These are phyloP conservation scores for Daphoenositta chrysoptera DNA, from an alignment of 2,113 vertebrate species.

Conservation along the genomic window DNA sequence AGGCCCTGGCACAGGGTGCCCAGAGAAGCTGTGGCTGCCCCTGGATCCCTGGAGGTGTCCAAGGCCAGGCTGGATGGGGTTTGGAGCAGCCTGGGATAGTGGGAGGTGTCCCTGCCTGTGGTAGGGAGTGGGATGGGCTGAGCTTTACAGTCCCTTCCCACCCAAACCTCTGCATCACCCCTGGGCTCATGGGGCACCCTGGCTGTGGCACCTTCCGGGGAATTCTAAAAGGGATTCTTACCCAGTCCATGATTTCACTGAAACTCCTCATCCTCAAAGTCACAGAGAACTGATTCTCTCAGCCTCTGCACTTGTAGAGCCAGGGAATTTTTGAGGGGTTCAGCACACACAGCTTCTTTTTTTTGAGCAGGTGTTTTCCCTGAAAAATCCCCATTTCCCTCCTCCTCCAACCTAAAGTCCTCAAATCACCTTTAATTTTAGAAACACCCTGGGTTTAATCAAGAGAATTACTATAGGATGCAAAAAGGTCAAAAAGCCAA, in stretches of 20 bases:
- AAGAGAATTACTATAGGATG: neutral
- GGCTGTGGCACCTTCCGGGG: neutral
- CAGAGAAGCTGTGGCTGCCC: neutral
- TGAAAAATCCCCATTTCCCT: neutral
- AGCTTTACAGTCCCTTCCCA: neutral
- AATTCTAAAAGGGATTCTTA: neutral
- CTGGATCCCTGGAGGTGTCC: neutral
- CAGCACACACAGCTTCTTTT: neutral
- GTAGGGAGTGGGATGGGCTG: neutral
- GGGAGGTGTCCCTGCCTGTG: neutral
- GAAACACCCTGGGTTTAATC: neutral
- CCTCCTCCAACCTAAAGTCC: neutral
- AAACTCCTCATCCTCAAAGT: neutral
- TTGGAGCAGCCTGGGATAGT: neutral
- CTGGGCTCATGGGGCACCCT: fast-evolving
- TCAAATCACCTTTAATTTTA: neutral
- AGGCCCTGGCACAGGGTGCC: neutral
- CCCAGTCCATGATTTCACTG: neutral
- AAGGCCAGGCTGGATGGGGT: fast-evolving
- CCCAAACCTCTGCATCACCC: neutral
- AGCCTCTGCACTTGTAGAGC: neutral
- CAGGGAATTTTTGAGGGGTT: neutral
- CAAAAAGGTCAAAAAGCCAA: slow-evolving; percentile 22
- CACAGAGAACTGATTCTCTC: fast-evolving
- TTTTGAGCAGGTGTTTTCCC: neutral